A percentile compares a stretch with the other conserved stretches of the same genome.
These are phyloP conservation scores for Acanthopleura granulata DNA, from an alignment of 2,888 invertebrate genomes.

Conservation along the genomic window DNA sequence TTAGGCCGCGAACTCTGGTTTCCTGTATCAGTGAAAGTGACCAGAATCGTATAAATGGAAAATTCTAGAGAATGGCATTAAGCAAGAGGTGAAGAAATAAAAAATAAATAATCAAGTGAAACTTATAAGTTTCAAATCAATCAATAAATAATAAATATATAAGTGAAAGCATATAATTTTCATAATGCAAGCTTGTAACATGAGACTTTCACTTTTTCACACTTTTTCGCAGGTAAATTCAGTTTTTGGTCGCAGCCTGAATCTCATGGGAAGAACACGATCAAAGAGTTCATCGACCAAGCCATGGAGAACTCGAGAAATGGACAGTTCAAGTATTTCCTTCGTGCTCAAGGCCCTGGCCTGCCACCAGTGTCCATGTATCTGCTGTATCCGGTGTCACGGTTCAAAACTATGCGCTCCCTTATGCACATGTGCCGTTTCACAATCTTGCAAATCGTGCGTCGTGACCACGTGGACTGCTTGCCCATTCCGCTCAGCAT, in stretches of 20 bases:
- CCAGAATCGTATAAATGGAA: no score
- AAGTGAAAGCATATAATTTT: no score
- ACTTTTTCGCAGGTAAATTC: constrained; percentile 81
- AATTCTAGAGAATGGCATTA: no score
- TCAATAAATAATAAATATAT: no score
- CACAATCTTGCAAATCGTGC: constrained; percentile 78
- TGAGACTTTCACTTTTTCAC: neutral
- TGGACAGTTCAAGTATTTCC: constrained; percentile 82
- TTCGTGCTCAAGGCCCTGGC: constrained; percentile 77
- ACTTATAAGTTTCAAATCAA: no score
- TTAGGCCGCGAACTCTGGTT: no score
- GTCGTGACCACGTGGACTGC: constrained; percentile 78
- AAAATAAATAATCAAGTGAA: no score
- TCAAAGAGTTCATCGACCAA: constrained; percentile 81
- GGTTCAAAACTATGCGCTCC: constrained; percentile 78
- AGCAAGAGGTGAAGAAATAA: no score
- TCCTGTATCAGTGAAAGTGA: no score
- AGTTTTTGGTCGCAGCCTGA: constrained; percentile 69
- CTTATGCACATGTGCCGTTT: constrained; percentile 82
- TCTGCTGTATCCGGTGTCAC: constrained; percentile 80
- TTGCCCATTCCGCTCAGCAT: constrained; percentile 76
- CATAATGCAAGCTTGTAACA: no score
- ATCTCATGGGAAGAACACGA: constrained; percentile 70
- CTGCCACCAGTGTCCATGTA: constrained; percentile 81
- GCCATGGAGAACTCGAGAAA: constrained; percentile 79